Conservation (phyloP, 2,888 invertebrate species). For the Noctua comes region DNA sequence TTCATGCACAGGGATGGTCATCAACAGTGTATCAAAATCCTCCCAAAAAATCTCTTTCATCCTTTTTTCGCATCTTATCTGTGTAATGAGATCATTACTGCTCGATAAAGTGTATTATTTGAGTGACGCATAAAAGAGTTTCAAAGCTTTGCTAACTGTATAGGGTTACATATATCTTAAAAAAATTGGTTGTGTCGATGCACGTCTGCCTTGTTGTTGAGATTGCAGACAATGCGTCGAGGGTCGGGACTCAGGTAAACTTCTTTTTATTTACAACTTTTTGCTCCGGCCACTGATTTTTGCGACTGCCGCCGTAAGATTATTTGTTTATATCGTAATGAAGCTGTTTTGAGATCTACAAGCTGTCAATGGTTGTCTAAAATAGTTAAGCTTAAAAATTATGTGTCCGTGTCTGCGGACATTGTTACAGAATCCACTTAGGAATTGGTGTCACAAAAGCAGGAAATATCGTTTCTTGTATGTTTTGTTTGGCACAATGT, state of each 20-base stretch:
- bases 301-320: conserved; percentile 32
- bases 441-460: conserved; percentile 23
- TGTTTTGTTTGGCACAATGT: conserved; percentile 27
- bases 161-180: conserved; percentile 3
- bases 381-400: background rate
- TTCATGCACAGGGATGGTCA: too few species aligned
- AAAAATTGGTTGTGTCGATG: conserved; percentile 19
- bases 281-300: conserved; percentile 45
- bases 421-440: conserved; percentile 1
- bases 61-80: too few species aligned
- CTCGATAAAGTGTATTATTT: conserved; percentile 53
- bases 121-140: conserved; percentile 56
- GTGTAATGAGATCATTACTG: conserved; percentile 47
- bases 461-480: conserved; percentile 24
- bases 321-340: conserved; percentile 43
- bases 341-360: conserved; percentile 3
- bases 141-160: conserved; percentile 13
- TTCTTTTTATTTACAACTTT: conserved; percentile 67
- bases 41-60: too few species aligned
- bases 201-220: conserved; percentile 15
- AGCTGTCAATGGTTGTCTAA: background rate
- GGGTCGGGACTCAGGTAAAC: conserved; percentile 68
- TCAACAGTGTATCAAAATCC: too few species aligned
- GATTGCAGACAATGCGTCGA: conserved; percentile 50
- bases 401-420: background rate